These are phyloP conservation scores for Montipora efflorescens DNA, from an alignment of 64 coral and sea anemone species.

Conservation along the genomic window DNA sequence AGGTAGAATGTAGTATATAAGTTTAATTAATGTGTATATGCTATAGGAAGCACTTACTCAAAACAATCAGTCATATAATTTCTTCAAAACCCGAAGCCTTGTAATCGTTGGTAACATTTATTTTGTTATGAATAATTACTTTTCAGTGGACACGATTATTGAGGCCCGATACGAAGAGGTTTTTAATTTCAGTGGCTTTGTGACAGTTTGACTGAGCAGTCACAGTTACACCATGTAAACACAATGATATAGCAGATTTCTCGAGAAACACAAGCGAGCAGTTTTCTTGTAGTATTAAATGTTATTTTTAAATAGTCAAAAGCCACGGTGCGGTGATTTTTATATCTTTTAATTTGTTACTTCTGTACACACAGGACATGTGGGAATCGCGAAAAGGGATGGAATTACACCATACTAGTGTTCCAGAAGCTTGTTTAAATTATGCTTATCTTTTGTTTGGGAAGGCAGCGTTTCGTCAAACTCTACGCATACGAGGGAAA, in stretches of 20 bases:
- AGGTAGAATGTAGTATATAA: not conserved
- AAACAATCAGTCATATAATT: too few relatives aligned
- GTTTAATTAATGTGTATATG: not conserved
- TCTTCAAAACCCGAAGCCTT: too few relatives aligned
- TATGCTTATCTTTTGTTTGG: conserved; percentile 56
- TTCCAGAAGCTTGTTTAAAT: conserved; percentile 45
- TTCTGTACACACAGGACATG: not conserved
- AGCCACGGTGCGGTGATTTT: too few relatives aligned
- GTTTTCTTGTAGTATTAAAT: too few relatives aligned
- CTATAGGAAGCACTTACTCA: not conserved
- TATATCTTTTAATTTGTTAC: too few relatives aligned
- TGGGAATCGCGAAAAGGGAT: not conserved
- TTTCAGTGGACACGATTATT: not conserved
- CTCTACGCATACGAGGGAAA: conserved; percentile 35
- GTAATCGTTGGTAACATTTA: not conserved
- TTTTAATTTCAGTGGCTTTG: too few relatives aligned
- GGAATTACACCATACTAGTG: not conserved
- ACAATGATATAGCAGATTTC: too few relatives aligned
- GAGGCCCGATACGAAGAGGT: too few relatives aligned
- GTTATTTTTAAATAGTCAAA: too few relatives aligned
- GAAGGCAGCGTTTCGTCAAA: conserved; percentile 55
- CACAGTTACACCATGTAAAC: too few relatives aligned
- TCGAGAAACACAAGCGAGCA: too few relatives aligned
- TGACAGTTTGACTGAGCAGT: too few relatives aligned
- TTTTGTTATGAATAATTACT: not conserved